Conservation (phyloP, 2,888 invertebrate species). For the Drosophila putrida region DNA sequence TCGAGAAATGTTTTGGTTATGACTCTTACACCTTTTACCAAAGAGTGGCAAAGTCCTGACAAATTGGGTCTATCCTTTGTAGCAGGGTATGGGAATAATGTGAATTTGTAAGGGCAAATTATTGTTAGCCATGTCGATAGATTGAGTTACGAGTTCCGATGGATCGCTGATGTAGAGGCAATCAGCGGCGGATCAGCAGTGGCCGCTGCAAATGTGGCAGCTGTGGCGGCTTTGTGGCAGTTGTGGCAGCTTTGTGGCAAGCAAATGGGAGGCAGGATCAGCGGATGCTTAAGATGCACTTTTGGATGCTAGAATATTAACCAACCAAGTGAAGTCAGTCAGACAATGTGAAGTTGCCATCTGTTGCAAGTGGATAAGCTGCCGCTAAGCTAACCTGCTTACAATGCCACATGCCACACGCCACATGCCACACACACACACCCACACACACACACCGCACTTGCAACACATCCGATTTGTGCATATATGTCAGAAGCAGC, state of each 20-base stretch:
- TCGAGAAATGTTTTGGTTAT: too few relatives aligned
- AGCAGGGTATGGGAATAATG: constrained; percentile 16
- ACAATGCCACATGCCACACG: constrained; percentile 42
- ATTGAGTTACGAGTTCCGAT: constrained; percentile 51
- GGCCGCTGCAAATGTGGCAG: constrained; percentile 21
- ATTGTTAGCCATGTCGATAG: constrained; percentile 26
- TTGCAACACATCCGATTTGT: constrained; percentile 40
- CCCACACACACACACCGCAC: constrained; percentile 13
- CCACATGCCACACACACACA: constrained; percentile 5
- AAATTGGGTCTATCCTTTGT: neutral
- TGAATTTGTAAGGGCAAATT: constrained; percentile 52
- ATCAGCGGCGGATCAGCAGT: constrained; percentile 56
- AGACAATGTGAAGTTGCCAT: constrained; percentile 38
- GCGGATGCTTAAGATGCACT: constrained; percentile 61
- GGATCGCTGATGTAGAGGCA: constrained; percentile 61
- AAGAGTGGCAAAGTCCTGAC: neutral
- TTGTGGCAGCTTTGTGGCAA: constrained; percentile 17
- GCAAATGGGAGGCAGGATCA: constrained; percentile 20
- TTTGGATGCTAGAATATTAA: constrained; percentile 60
- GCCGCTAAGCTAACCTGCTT: constrained; percentile 70
- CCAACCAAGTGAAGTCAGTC: constrained; percentile 24
- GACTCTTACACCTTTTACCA: too few relatives aligned
- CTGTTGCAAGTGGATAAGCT: constrained; percentile 65
- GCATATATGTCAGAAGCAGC: constrained; percentile 45
- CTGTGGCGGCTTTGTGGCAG: neutral